These are phyloP conservation scores for Thecocarcelia acutangulata DNA, from an alignment of 2,888 invertebrate genomes.

Conservation along the genomic window DNA sequence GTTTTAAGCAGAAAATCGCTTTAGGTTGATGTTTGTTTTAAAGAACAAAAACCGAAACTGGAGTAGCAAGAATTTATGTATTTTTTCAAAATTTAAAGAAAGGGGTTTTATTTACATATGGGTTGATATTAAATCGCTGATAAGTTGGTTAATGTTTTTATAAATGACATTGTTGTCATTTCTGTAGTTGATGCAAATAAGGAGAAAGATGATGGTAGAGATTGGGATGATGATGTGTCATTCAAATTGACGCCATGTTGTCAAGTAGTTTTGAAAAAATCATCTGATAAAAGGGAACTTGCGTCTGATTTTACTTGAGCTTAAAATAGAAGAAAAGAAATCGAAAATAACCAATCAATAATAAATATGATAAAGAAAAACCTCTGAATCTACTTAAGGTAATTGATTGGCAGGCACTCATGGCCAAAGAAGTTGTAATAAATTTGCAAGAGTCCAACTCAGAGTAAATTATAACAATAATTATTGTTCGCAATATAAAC, in stretches of 20 bases:
- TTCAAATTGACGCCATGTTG: conserved; percentile 74
- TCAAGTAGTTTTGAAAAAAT: conserved; percentile 53
- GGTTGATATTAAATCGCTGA: conserved; percentile 57
- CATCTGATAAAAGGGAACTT: background rate
- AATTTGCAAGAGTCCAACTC: no score
- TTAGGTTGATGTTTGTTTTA: conserved; percentile 44
- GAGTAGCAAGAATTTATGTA: background rate
- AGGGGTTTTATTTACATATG: conserved; percentile 62
- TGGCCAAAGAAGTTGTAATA: no score
- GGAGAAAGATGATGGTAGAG: conserved; percentile 15
- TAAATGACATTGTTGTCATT: conserved; percentile 51
- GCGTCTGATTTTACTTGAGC: no score
- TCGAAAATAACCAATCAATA: no score
- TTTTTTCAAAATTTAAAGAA: conserved; percentile 9
- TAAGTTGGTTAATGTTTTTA: conserved; percentile 62
- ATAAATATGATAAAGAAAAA: no score
- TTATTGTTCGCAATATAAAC: no score
- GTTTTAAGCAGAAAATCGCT: conserved; percentile 73
- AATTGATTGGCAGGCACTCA: no score
- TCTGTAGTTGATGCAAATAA: conserved; percentile 25
- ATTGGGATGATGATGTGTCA: conserved; percentile 72
- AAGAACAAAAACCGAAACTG: conserved; percentile 29
- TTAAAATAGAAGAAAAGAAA: no score
- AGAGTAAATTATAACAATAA: no score
- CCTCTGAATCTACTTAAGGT: no score